Evolutionary conservation across 2,888 invertebrate genomes (phyloP).

Genomic region (Orthosia incerta): DNA sequence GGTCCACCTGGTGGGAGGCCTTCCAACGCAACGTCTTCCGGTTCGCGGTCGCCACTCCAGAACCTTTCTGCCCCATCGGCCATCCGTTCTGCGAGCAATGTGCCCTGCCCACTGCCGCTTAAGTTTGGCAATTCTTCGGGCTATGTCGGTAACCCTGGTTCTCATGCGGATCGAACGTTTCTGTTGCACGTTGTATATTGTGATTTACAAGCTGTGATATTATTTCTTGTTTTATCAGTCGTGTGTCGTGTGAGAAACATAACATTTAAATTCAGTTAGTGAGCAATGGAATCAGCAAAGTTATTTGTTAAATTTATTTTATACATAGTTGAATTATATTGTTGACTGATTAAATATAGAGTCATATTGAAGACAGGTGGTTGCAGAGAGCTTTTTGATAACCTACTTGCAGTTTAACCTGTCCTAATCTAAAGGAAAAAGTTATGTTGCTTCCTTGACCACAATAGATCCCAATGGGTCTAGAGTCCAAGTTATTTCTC

Average conservation of each 20-base stretch:
- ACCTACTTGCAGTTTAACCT: neutral
- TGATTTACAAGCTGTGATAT: constrained; percentile 1
- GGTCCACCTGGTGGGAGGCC: too few species aligned
- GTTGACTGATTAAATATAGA: constrained; percentile 1
- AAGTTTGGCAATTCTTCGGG: too few species aligned
- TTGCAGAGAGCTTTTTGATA: neutral
- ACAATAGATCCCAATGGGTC: too few species aligned
- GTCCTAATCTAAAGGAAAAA: neutral
- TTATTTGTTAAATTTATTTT: constrained; percentile 15
- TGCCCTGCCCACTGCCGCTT: too few species aligned
- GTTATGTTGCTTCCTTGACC: neutral
- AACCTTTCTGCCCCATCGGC: too few species aligned
- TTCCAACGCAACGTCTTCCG: too few species aligned
- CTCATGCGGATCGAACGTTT: too few species aligned
- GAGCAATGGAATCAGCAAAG: constrained; percentile 11
- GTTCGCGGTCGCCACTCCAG: too few species aligned
- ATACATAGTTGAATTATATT: constrained; percentile 17
- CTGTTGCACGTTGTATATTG: too few species aligned
- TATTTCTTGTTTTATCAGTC: neutral
- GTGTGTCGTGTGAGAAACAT: neutral
- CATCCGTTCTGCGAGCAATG: too few species aligned
- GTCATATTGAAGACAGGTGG: neutral
- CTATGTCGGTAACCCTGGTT: too few species aligned
- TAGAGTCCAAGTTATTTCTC: too few species aligned
- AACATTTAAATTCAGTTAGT: constrained; percentile 21